Conservation (phyloP, 2,113 vertebrate species). For the Paracanthobrama guichenoti region DNA sequence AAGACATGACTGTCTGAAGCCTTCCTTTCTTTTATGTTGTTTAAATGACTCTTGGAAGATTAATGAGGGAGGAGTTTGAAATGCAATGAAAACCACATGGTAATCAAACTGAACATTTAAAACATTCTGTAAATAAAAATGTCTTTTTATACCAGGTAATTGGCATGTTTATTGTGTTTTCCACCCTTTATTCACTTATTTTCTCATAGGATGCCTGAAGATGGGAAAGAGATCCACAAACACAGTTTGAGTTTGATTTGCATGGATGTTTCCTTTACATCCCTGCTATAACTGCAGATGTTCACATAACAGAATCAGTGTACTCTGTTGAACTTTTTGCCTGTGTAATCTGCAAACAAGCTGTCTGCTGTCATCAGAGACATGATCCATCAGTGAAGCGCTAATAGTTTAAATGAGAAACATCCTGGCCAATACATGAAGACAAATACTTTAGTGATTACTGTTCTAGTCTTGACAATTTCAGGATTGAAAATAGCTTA, state of each 20-base stretch:
- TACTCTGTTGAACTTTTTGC: neutral
- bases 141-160: neutral
- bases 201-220: conserved; percentile 13
- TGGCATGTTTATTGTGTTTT: conserved; percentile 30
- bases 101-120: conserved; percentile 15
- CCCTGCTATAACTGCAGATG: conserved; percentile 19
- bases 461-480: neutral
- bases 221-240: conserved; percentile 1
- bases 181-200: neutral
- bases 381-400: conserved; percentile 9
- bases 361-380: conserved; percentile 11
- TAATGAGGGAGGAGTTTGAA: conserved; percentile 19
- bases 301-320: neutral
- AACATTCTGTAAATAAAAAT: neutral
- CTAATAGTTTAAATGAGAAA: conserved; percentile 4
- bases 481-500: neutral
- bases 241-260: neutral
- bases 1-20: conserved; percentile 30
- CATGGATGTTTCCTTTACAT: neutral
- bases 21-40: conserved; percentile 19
- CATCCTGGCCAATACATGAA: conserved; percentile 20
- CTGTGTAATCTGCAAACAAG: conserved; percentile 29
- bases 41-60: conserved; percentile 16
- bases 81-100: conserved; percentile 22
- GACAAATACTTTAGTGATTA: conserved; percentile 1